Percentiles rank a stretch among this genome's conserved stretches.
These are phyloP conservation scores for Anabacerthia variegaticeps DNA, from an alignment of 2,797 vertebrate genomes.

Conservation along the genomic window DNA sequence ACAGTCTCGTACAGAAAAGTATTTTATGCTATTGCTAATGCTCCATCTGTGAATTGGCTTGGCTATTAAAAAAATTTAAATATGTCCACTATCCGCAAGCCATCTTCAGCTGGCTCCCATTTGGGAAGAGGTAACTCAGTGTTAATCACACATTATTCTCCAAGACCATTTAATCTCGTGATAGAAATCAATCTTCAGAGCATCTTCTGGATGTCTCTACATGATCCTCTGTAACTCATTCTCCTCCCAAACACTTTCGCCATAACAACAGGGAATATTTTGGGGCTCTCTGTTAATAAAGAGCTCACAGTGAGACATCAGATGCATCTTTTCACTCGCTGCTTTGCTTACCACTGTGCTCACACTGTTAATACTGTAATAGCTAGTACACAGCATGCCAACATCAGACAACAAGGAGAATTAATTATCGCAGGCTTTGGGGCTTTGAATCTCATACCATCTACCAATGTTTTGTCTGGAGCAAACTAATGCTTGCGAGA, in stretches of 20 bases:
- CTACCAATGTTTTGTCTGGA: background rate
- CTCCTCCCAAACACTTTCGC: background rate
- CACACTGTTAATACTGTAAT: background rate
- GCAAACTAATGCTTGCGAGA: background rate
- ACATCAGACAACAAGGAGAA: background rate
- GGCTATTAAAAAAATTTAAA: background rate
- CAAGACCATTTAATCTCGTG: background rate
- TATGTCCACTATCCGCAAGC: background rate
- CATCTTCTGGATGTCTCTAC: background rate
- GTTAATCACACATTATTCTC: background rate
- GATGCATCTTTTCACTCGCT: background rate
- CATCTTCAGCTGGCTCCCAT: background rate
- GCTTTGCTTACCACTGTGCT: background rate
- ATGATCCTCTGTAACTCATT: background rate
- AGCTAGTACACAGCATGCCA: background rate
- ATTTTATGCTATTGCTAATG: background rate
- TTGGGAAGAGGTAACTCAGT: background rate
- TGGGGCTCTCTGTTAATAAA: background rate
- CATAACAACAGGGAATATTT: background rate
- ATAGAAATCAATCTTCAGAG: background rate
- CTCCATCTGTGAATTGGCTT: background rate
- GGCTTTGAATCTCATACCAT: background rate
- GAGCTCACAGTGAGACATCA: background rate
- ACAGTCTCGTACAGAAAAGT: background rate
- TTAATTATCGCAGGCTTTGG: background rate